phyloP scores from a whole-genome alignment of 2,113 vertebrate species.

The Columba livia region DNA sequence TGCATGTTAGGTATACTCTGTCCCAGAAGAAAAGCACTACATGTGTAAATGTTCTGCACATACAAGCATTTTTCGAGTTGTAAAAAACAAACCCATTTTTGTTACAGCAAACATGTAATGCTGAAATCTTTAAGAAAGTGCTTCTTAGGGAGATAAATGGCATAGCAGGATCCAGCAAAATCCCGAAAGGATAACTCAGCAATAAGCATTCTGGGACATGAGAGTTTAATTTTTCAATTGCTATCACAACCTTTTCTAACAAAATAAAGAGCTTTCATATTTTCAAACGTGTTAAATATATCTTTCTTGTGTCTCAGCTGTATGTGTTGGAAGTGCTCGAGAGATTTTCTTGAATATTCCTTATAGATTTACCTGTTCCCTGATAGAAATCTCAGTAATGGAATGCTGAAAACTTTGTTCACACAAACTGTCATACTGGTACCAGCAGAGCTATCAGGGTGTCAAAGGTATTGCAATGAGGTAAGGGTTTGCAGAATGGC shows the following conservation, averaged over 20 bases:
- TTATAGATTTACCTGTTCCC: neutral
- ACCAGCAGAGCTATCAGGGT: neutral
- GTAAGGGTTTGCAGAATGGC: neutral
- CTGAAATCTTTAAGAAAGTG: conserved; percentile 1
- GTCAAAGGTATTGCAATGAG: neutral
- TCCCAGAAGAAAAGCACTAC: neutral
- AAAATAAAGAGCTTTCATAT: neutral
- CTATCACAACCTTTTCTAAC: neutral
- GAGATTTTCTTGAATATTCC: neutral
- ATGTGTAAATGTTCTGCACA: neutral
- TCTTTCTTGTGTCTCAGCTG: neutral
- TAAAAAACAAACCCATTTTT: neutral
- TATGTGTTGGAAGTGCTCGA: neutral
- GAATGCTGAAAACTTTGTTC: neutral
- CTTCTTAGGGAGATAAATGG: conserved; percentile 2
- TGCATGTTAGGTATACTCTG: neutral
- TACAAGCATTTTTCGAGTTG: neutral
- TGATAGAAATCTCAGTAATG: neutral
- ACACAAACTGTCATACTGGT: neutral
- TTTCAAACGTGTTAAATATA: neutral
- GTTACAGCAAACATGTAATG: neutral
- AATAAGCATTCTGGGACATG: neutral
- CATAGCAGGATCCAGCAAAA: conserved; percentile 7
- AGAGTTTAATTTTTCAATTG: conserved; percentile 38
- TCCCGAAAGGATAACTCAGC: conserved; percentile 22